Conservation (phyloP, 1,140 invertebrate genomes). For the Nylanderia fulva region DNA sequence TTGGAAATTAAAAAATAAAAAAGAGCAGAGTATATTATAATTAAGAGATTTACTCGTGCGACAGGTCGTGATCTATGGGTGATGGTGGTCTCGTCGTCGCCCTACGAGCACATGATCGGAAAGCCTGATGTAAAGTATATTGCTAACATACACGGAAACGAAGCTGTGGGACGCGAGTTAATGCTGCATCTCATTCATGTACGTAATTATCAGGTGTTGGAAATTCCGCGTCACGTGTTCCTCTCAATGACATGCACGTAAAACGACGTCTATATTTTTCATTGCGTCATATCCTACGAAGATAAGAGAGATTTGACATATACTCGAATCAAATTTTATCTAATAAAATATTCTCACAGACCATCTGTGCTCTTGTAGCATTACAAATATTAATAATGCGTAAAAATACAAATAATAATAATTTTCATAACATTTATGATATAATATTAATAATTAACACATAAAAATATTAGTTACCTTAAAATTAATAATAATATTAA, state of each 20-base stretch:
- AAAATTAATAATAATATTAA: neutral
- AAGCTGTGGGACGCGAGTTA: constrained; percentile 95
- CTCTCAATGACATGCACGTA: constrained; percentile 49
- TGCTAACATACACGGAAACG: constrained; percentile 96
- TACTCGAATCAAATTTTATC: no score
- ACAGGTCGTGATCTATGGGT: constrained; percentile 97
- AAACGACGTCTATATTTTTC: neutral
- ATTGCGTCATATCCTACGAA: neutral
- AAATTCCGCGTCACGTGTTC: constrained; percentile 67
- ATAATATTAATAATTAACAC: neutral
- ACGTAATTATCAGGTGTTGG: constrained; percentile 75
- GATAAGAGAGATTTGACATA: neutral
- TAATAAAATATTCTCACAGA: no score
- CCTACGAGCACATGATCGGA: constrained; percentile 95
- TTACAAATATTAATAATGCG: neutral
- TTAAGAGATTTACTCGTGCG: neutral
- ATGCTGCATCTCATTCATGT: constrained; percentile 95
- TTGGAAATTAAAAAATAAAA: neutral
- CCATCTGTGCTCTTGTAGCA: no score
- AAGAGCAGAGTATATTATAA: neutral
- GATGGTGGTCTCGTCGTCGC: constrained; percentile 96
- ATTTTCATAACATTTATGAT: neutral
- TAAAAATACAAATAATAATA: neutral
- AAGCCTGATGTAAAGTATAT: constrained; percentile 97
- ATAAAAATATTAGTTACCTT: neutral